Conservation (phyloP, 2,797 vertebrate genomes). For the Yasuhikotakia modesta region DNA sequence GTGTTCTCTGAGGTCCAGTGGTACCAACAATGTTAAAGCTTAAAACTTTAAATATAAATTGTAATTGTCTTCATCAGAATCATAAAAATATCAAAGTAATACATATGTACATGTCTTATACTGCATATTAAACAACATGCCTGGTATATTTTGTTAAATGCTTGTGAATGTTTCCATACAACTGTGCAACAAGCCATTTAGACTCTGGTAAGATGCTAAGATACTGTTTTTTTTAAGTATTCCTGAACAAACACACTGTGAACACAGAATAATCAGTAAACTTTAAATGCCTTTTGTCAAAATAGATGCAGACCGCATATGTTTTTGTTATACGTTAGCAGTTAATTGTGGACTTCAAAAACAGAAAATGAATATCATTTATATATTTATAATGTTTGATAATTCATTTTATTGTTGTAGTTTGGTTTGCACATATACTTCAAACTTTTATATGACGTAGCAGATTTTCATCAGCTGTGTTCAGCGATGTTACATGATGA, state of each 20-base stretch:
- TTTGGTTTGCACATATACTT: not conserved
- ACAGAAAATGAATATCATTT: not conserved
- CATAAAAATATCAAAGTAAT: constrained; percentile 4
- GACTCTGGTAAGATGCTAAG: too few relatives aligned
- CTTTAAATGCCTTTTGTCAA: not conserved
- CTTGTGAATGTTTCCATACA: constrained; percentile 8
- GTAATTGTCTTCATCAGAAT: not conserved
- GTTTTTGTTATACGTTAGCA: not conserved
- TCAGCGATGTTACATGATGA: not conserved
- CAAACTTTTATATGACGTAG: constrained; percentile 1
- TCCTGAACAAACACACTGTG: not conserved
- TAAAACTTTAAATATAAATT: too few relatives aligned
- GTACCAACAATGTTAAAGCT: constrained; percentile 10
- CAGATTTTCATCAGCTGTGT: not conserved
- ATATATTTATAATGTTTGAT: constrained; percentile 1
- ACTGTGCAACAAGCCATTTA: not conserved
- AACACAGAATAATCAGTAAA: not conserved
- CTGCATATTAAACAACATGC: constrained; percentile 3
- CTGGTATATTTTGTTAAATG: not conserved
- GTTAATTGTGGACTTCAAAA: not conserved
- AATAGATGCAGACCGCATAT: not conserved
- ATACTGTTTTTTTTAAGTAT: not conserved
- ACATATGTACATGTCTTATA: constrained; percentile 12
- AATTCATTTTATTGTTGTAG: not conserved
- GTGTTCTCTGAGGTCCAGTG: constrained; percentile 1